Percentiles rank a stretch among this genome's conserved stretches.
Evolutionary conservation across 2,113 vertebrate species (phyloP).

Genomic region (Lucifuga dentata): DNA sequence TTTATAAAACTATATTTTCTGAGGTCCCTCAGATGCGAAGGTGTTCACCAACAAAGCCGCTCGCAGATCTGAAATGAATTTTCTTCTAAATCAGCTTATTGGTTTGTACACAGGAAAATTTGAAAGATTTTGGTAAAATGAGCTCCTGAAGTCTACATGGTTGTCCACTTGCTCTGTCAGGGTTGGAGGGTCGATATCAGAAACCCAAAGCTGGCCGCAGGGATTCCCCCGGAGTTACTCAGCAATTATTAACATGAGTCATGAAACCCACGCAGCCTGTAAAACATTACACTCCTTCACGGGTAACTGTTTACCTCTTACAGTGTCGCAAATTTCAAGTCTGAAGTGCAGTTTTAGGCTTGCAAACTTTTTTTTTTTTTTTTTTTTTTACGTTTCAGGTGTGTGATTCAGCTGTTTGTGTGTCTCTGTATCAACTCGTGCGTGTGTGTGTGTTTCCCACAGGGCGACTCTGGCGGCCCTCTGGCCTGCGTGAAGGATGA

Average conservation of each 20-base stretch:
- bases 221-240: constrained; percentile 13
- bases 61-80: no score
- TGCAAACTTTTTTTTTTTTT: no score
- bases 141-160: background rate
- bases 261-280: constrained; percentile 10
- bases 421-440: constrained; percentile 19
- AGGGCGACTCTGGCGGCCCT: constrained; percentile 96
- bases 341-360: constrained; percentile 13
- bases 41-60: no score
- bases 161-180: background rate
- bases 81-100: no score
- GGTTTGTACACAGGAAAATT: no score
- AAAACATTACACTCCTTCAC: constrained; percentile 33
- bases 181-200: constrained; percentile 7
- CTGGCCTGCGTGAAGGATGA: constrained; percentile 86
- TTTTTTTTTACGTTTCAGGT: constrained; percentile 24
- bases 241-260: no score
- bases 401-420: constrained; percentile 53
- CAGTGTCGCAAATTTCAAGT: no score
- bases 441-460: constrained; percentile 51
- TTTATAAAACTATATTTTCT: no score
- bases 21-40: no score
- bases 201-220: constrained; percentile 20
- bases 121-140: background rate
- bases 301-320: constrained; percentile 33